Evolutionary conservation across 2,888 invertebrate species (phyloP).

Genomic region (Sinotaia quadrata): DNA sequence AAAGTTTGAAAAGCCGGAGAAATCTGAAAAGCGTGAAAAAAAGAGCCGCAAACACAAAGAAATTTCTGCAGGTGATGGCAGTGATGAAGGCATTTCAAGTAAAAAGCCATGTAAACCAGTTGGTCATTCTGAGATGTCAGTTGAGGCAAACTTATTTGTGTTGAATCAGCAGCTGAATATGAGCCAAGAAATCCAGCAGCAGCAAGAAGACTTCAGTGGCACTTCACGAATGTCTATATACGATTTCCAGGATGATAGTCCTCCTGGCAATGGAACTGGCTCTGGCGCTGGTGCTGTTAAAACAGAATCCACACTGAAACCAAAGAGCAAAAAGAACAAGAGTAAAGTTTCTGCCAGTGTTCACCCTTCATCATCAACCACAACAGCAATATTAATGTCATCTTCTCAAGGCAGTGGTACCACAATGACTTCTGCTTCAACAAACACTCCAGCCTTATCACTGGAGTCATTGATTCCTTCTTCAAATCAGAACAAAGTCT

Average conservation of each 20-base stretch:
- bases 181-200: neutral
- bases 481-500: slow-evolving; percentile 6
- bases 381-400: too few relatives aligned
- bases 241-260: slow-evolving; percentile 55
- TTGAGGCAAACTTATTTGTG: slow-evolving; percentile 7
- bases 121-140: neutral
- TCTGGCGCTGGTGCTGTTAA: neutral
- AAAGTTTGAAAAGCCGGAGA: neutral
- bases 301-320: slow-evolving; percentile 4
- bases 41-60: slow-evolving; percentile 9
- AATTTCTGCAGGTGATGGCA: neutral
- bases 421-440: neutral
- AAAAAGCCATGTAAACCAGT: slow-evolving; percentile 1
- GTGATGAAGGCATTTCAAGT: neutral
- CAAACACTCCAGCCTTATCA: slow-evolving; percentile 1
- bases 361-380: neutral
- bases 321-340: slow-evolving; percentile 13
- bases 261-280: slow-evolving; percentile 45
- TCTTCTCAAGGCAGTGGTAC: too few relatives aligned
- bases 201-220: slow-evolving; percentile 7
- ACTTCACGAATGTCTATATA: slow-evolving; percentile 48
- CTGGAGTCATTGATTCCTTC: slow-evolving; percentile 23
- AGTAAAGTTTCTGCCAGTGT: slow-evolving; percentile 7
- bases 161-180: slow-evolving; percentile 13
- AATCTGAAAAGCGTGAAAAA: slow-evolving; percentile 11